Base-by-base conservation (phyloP, 2,113 vertebrate genomes). In the Pachypanchax playfairii region DNA sequence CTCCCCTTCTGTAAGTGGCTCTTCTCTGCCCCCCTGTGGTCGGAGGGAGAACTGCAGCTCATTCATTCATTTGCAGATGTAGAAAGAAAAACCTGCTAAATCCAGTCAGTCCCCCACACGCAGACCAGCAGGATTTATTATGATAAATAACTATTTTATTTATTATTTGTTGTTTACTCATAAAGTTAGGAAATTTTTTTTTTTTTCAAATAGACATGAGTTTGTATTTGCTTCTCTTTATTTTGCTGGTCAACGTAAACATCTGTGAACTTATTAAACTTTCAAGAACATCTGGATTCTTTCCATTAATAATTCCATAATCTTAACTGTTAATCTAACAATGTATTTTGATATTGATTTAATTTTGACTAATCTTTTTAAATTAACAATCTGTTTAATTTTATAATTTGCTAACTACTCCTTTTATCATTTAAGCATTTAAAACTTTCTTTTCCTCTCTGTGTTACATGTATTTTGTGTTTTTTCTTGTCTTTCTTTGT, bases 1-100 rank as follows among this genome's bases (percentile, higher is more conserved):
- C 56, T 99, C 97, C 24, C 97, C 97, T 74, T 96, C 96, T 84
- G 97, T 99, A 95, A 98, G 97, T 97, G 92, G 90, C 91, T 82
- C 71, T 36, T 48, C 50, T 66, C 29, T 38, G 18, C 87, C 87
- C 74, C 79, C 57, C 66, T 75, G 80, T 91, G 92, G 88, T 61
- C 5, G 50, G 59, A 74, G 43, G 69, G 29, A 11, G 31, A 65
- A 77, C 72, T 81, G 63, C 85, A n/a, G 39, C 36, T 50, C 42
- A 42, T 36, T 41, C 13, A 18, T 6, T 38, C 18, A 41, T 69
- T 7, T 53, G 21, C 41, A 38, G 60, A 67, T 15, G 25, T 43
- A 6, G 6, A 21, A 11, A n/a, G 41, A 39, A 28, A 29, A 42
- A 12, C 14, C 33, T n/a, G 15, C 31, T 17, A 17, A 64, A 38